phyloP scores from a whole-genome alignment of 1,140 invertebrate species.

The Chrysopa pallens region DNA sequence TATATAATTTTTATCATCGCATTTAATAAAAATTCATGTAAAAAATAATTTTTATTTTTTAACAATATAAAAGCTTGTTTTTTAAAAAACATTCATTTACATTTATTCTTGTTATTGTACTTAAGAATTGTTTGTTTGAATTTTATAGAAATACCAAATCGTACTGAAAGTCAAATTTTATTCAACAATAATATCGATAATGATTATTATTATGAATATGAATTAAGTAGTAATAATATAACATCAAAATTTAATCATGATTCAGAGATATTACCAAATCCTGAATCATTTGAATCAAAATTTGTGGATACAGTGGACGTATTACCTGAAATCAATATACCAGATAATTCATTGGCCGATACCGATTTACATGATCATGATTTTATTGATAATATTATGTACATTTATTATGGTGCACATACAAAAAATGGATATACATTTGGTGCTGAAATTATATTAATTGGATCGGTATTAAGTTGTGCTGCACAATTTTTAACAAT shows the following conservation, averaged over 20 bases:
- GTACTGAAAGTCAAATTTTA: conserved; percentile 1
- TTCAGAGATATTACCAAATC: conserved; percentile 19
- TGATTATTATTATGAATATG: conserved; percentile 20
- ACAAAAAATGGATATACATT: conserved; percentile 15
- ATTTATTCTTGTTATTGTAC: too few relatives aligned
- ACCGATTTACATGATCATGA: conserved; percentile 28
- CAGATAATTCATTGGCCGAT: conserved; percentile 19
- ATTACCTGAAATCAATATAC: conserved; percentile 17
- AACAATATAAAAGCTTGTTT: too few relatives aligned
- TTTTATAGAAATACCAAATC: conserved; percentile 6
- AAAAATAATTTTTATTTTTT: too few relatives aligned
- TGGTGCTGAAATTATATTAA: conserved; percentile 20
- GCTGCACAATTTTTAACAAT: conserved; percentile 20
- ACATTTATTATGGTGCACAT: conserved; percentile 31
- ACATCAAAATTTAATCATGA: conserved; percentile 8
- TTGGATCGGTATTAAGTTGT: conserved; percentile 20
- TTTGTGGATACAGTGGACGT: conserved; percentile 12
- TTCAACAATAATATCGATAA: conserved; percentile 7
- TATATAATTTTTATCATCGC: too few relatives aligned
- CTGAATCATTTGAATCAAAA: conserved; percentile 14
- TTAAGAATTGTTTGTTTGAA: conserved; percentile 10
- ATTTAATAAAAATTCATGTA: too few relatives aligned
- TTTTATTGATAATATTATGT: conserved; percentile 35
- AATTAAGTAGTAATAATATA: conserved; percentile 9
- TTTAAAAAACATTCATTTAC: too few relatives aligned